Evolutionary conservation across 2,113 vertebrate species (phyloP).

Genomic region (Syrrhaptes paradoxus): DNA sequence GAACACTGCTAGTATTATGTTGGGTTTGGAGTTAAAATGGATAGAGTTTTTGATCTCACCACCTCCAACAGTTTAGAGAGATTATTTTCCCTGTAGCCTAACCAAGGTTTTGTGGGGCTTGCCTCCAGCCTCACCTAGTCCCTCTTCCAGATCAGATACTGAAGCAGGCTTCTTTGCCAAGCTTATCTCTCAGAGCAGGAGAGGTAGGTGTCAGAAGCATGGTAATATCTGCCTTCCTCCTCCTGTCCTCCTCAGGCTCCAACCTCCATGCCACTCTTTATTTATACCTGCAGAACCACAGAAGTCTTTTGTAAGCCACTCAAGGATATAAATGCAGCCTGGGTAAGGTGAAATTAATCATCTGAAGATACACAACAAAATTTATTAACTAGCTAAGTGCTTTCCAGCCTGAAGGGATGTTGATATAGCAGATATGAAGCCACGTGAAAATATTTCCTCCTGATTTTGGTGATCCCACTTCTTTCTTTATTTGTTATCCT

Average conservation of each 20-base stretch:
- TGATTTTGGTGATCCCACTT: neutral
- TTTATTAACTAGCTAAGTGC: neutral
- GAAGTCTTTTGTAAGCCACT: neutral
- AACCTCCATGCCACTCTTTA: neutral
- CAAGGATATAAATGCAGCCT: fast-evolving
- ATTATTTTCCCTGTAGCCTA: neutral
- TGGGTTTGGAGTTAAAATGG: neutral
- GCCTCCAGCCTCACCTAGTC: neutral
- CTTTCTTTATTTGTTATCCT: neutral
- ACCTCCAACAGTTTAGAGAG: neutral
- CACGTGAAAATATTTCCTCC: neutral
- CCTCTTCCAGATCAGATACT: neutral
- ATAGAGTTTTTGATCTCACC: neutral
- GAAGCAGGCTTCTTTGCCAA: neutral
- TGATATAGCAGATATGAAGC: neutral
- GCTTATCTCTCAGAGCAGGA: neutral
- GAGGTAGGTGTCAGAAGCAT: neutral
- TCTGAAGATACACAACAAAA: neutral
- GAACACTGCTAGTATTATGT: neutral
- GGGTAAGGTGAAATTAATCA: neutral
- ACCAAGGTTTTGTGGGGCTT: neutral
- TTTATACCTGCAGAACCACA: fast-evolving
- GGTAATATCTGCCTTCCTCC: neutral
- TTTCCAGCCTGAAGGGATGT: neutral
- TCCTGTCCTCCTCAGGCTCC: neutral